A percentile compares a stretch with the other conserved stretches of the same genome.
Evolutionary conservation across 2,888 invertebrate species (phyloP).

Genomic region (Antheraea assamensis): DNA sequence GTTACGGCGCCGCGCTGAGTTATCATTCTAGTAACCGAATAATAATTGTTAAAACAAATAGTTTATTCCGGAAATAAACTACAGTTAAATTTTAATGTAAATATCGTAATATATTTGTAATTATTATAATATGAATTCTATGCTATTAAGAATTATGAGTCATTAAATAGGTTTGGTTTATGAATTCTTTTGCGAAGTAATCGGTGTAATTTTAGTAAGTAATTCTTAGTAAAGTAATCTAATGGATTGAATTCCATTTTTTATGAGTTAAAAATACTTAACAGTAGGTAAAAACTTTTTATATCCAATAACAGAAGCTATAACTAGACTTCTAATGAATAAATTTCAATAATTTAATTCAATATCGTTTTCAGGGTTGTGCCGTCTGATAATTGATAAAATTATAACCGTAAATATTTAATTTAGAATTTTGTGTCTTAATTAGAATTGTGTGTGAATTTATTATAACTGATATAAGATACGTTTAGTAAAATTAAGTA

Average conservation of each 20-base stretch:
- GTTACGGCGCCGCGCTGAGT: conserved; percentile 74
- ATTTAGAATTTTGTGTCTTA: too few relatives aligned
- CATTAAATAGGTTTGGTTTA: not conserved
- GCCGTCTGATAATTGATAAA: not conserved
- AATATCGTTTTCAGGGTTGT: not conserved
- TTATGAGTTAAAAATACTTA: not conserved
- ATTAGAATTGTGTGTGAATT: too few relatives aligned
- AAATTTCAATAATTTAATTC: not conserved
- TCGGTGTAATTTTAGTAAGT: too few relatives aligned
- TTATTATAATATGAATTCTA: not conserved
- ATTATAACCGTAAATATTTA: not conserved
- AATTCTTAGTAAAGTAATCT: not conserved
- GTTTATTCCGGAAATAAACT: not conserved
- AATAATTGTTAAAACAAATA: conserved; percentile 28
- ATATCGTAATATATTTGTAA: not conserved
- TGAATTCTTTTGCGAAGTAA: not conserved
- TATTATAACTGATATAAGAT: not conserved
- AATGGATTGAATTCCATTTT: not conserved
- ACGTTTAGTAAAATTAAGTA: not conserved
- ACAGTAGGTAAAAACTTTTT: not conserved
- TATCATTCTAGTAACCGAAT: conserved; percentile 70
- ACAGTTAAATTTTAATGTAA: not conserved
- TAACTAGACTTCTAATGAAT: not conserved
- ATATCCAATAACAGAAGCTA: not conserved
- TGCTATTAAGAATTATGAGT: too few relatives aligned